phyloP scores from a whole-genome alignment of 2,888 invertebrate genomes.

The Cosmopolites sordidus region DNA sequence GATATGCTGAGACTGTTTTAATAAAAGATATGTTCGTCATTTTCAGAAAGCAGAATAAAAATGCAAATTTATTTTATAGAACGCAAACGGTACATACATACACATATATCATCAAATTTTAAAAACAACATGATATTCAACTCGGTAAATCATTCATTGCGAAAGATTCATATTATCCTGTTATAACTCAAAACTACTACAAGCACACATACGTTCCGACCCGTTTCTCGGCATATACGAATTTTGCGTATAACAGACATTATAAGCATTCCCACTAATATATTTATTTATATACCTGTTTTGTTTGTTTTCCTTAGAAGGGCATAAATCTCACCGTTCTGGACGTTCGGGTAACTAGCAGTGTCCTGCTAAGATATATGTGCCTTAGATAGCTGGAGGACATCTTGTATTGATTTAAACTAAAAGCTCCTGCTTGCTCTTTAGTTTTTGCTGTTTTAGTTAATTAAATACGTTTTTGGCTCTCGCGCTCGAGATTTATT shows the following conservation, averaged over 20 bases:
- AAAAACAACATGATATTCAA: constrained; percentile 2
- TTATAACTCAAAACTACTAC: constrained; percentile 21
- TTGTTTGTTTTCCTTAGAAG: constrained; percentile 38
- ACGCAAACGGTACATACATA: too few relatives aligned
- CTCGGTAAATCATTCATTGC: constrained; percentile 20
- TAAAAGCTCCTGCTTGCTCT: constrained; percentile 44
- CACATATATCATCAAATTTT: not conserved
- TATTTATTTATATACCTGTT: constrained; percentile 41
- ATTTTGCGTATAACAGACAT: constrained; percentile 9
- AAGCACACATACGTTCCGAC: constrained; percentile 10
- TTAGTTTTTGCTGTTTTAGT: constrained; percentile 32
- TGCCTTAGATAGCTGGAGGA: constrained; percentile 41
- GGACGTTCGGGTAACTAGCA: constrained; percentile 44
- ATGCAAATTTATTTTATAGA: too few relatives aligned
- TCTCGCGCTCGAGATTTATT: constrained; percentile 15
- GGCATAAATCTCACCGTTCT: constrained; percentile 39
- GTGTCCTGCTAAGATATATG: constrained; percentile 47
- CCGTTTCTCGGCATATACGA: constrained; percentile 2
- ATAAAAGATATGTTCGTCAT: too few relatives aligned
- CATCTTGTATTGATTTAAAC: constrained; percentile 47
- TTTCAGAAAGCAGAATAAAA: too few relatives aligned
- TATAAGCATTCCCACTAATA: constrained; percentile 5
- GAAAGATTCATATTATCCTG: constrained; percentile 23
- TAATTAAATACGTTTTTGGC: constrained; percentile 25
- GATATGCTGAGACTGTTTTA: too few relatives aligned